Evolutionary conservation across 2,888 invertebrate genomes (phyloP).

Genomic region (Cheilosia variabilis): DNA sequence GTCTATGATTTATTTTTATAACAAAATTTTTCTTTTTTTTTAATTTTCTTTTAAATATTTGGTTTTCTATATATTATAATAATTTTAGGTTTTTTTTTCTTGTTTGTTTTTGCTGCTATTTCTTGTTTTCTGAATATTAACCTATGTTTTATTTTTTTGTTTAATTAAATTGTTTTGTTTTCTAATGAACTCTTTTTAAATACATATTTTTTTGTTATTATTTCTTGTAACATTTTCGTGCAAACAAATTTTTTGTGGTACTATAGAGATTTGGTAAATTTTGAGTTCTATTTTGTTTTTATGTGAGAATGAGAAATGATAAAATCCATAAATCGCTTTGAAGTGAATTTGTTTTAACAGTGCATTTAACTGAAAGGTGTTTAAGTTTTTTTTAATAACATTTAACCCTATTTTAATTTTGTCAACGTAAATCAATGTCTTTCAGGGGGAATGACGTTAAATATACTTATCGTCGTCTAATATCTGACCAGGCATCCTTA

Average conservation of each 20-base stretch:
- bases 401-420: background rate
- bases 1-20: slow-evolving; percentile 74
- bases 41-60: slow-evolving; percentile 47
- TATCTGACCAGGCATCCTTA: slow-evolving; percentile 17
- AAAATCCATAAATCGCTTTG: slow-evolving; percentile 9
- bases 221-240: slow-evolving; percentile 65
- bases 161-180: slow-evolving; percentile 44
- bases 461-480: slow-evolving; percentile 8
- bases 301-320: slow-evolving; percentile 36
- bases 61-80: slow-evolving; percentile 60
- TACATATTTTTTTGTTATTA: slow-evolving; percentile 29
- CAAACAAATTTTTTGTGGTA: slow-evolving; percentile 66
- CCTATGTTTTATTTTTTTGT: slow-evolving; percentile 25
- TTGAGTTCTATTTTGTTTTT: slow-evolving; percentile 52
- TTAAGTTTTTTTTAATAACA: background rate
- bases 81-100: slow-evolving; percentile 62
- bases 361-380: slow-evolving; percentile 37
- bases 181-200: slow-evolving; percentile 75
- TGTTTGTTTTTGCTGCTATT: slow-evolving; percentile 39
- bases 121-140: slow-evolving; percentile 54
- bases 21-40: slow-evolving; percentile 60
- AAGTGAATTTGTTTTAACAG: slow-evolving; percentile 7
- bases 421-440: background rate
- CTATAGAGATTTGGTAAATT: slow-evolving; percentile 38
- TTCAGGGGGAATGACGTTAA: background rate